A percentile compares a stretch with the other conserved stretches of the same genome.
phyloP scores from a whole-genome alignment of 2,113 vertebrate species.

The Megaceryle maxima region DNA sequence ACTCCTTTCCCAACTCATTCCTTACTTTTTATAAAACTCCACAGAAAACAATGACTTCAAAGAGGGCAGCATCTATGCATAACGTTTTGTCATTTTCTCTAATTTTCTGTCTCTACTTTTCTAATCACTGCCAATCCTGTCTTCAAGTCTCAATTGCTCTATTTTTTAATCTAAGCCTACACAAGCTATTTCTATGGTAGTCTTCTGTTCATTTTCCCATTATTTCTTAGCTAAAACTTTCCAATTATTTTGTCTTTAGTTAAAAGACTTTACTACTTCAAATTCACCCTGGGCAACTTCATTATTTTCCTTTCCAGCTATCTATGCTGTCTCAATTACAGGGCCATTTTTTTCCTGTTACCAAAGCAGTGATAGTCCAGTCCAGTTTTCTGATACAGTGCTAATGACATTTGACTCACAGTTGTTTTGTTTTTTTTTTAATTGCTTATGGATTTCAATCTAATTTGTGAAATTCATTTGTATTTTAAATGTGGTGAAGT shows the following conservation, averaged over 20 bases:
- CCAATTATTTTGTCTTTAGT: conserved; percentile 59
- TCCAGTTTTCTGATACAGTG: not conserved
- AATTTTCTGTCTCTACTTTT: conserved; percentile 40
- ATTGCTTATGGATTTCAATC: not conserved
- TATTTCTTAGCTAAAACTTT: conserved; percentile 61
- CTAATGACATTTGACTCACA: not conserved
- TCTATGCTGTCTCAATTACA: conserved; percentile 28
- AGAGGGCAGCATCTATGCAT: not conserved
- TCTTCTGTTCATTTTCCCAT: conserved; percentile 39
- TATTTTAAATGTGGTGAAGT: not conserved
- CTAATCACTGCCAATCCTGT: conserved; percentile 20
- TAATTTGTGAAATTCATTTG: conserved; percentile 4
- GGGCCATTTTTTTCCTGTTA: not conserved
- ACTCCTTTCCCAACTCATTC: not conserved
- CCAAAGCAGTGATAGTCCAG: not conserved
- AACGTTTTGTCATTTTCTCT: conserved; percentile 51
- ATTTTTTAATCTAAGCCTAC: conserved; percentile 38
- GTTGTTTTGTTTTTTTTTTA: not conserved
- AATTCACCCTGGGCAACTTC: conserved; percentile 45
- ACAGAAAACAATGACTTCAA: not conserved
- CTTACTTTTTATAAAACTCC: not conserved
- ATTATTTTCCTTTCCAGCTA: conserved; percentile 46
- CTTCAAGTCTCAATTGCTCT: conserved; percentile 31
- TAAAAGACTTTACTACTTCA: conserved; percentile 40
- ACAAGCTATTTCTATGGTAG: conserved; percentile 22